A percentile compares a stretch with the other conserved stretches of the same genome.
These are phyloP conservation scores for Crypturellus undulatus DNA, from an alignment of 2,113 vertebrate genomes.

Conservation along the genomic window DNA sequence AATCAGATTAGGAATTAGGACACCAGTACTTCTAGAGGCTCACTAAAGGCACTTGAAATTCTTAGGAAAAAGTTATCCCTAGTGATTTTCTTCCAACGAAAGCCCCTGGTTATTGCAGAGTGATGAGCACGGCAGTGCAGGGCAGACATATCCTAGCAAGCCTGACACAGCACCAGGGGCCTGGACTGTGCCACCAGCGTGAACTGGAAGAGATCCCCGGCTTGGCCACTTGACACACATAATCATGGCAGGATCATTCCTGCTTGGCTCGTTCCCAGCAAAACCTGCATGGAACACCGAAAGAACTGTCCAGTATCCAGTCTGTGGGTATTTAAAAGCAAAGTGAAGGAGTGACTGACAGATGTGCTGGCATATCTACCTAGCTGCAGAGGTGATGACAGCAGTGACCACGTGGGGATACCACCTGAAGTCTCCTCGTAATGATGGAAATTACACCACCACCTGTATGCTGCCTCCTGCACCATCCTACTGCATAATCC, in stretches of 20 bases:
- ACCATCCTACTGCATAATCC: neutral
- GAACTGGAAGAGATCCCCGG: neutral
- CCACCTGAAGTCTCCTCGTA: neutral
- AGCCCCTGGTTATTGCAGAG: neutral
- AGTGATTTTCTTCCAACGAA: neutral
- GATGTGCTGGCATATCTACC: neutral
- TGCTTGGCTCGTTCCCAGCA: neutral
- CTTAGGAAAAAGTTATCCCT: neutral
- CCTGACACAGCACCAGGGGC: neutral
- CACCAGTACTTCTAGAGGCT: neutral
- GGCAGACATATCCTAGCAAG: neutral
- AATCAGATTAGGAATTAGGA: neutral
- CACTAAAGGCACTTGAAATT: neutral
- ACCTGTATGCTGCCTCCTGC: neutral
- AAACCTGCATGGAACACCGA: neutral
- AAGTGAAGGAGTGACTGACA: neutral
- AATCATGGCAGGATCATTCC: neutral
- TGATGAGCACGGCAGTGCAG: neutral
- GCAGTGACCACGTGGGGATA: neutral
- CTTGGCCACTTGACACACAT: accelerated
- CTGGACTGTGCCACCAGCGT: neutral
- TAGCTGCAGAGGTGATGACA: neutral
- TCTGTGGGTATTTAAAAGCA: neutral
- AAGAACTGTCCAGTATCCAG: neutral
- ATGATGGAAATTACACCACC: neutral